Conservation (phyloP, 1,140 invertebrate species). For the Alviniconcha marisindica region DNA sequence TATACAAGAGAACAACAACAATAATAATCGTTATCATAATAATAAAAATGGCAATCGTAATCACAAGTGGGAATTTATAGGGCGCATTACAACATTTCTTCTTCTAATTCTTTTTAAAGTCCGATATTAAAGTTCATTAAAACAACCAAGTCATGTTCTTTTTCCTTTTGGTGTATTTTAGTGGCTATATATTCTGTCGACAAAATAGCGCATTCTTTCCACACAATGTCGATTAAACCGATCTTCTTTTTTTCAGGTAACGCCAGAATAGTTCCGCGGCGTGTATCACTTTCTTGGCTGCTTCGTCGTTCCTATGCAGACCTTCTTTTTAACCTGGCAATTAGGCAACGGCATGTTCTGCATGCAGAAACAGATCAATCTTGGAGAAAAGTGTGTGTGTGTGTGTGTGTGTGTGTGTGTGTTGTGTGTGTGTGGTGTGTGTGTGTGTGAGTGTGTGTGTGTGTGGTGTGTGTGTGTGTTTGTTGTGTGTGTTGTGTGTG, state of each 20-base stretch:
- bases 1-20: too few species aligned
- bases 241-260: not conserved
- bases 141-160: too few species aligned
- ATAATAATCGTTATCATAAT: not conserved
- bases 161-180: too few species aligned
- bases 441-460: too few species aligned
- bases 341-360: not conserved
- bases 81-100: too few species aligned
- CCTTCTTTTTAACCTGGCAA: not conserved
- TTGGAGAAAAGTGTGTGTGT: not conserved
- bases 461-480: too few species aligned
- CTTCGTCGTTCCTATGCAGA: not conserved
- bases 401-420: slow-evolving; percentile 8
- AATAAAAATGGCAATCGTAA: not conserved
- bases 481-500: too few species aligned
- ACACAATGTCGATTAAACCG: not conserved
- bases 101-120: too few species aligned
- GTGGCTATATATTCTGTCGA: too few species aligned
- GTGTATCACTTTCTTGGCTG: not conserved
- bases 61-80: not conserved
- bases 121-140: too few species aligned
- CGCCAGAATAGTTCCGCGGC: not conserved
- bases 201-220: not conserved
- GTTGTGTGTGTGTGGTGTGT: too few species aligned
- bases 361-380: not conserved